Conservation (phyloP, 2,113 vertebrate genomes). For the Cygnus buccinator region DNA sequence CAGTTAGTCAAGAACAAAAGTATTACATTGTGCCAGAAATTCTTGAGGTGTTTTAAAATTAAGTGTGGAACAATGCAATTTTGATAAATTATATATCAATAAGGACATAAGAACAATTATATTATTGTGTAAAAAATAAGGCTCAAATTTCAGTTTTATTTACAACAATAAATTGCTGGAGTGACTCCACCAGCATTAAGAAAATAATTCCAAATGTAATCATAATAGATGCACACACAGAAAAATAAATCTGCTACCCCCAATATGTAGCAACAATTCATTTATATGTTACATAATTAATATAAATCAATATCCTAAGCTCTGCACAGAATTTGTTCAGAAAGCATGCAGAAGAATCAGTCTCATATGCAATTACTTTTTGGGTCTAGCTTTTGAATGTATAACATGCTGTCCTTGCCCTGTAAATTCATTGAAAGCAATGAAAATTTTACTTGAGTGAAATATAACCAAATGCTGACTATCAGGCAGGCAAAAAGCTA, state of each 20-base stretch:
- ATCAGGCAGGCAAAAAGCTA: background rate
- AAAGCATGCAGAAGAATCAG: background rate
- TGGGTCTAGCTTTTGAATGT: background rate
- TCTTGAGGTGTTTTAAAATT: background rate
- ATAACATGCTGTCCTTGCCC: background rate
- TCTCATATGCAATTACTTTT: background rate
- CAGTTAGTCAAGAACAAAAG: background rate
- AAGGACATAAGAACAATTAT: background rate
- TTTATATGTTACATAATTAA: background rate
- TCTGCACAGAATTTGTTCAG: background rate
- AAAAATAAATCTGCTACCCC: rapidly evolving
- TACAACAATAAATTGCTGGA: background rate
- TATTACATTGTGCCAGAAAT: background rate
- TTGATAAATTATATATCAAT: background rate
- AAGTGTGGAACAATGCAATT: background rate
- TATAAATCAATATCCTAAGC: background rate
- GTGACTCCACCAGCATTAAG: background rate
- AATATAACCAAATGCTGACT: background rate
- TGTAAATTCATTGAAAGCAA: background rate
- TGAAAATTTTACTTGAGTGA: background rate
- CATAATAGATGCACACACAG: background rate
- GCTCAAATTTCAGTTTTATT: background rate
- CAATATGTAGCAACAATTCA: background rate
- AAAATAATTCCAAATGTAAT: background rate
- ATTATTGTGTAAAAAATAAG: background rate